These are phyloP conservation scores for Ispidina lecontei DNA, from an alignment of 2,797 vertebrate species.

Conservation along the genomic window DNA sequence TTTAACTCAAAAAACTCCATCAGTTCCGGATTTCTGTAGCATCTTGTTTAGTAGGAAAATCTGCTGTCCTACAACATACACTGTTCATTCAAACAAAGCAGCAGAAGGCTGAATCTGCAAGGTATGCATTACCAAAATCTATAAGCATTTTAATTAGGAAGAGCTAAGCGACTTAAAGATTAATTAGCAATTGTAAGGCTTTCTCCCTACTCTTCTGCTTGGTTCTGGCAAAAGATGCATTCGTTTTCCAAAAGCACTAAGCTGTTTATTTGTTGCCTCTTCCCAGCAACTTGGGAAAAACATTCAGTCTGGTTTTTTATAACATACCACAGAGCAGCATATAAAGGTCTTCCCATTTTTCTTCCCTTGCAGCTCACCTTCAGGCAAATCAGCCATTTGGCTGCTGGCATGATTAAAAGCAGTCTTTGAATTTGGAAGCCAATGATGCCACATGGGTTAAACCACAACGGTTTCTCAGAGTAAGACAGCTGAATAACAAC, in stretches of 20 bases:
- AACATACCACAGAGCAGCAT: not conserved
- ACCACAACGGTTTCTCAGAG: not conserved
- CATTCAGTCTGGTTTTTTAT: not conserved
- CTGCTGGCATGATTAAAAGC: not conserved
- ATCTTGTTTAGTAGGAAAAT: not conserved
- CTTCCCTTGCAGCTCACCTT: not conserved
- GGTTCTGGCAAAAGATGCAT: not conserved
- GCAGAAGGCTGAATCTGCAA: not conserved
- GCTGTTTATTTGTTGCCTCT: not conserved
- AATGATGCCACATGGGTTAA: not conserved
- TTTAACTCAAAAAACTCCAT: not conserved
- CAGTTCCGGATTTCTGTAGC: not conserved
- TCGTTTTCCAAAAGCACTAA: not conserved
- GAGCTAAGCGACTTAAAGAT: not conserved
- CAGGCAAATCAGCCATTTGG: not conserved
- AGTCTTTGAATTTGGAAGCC: not conserved
- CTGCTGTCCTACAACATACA: not conserved
- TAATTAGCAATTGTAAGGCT: not conserved
- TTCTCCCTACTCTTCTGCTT: not conserved
- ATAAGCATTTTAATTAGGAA: not conserved
- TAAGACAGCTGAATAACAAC: not conserved
- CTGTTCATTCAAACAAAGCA: not conserved
- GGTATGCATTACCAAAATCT: not conserved
- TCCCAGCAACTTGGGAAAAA: not conserved
- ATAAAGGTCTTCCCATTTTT: not conserved